phyloP scores from a whole-genome alignment of 2,797 vertebrate genomes.

The Lutjanus argentimaculatus region DNA sequence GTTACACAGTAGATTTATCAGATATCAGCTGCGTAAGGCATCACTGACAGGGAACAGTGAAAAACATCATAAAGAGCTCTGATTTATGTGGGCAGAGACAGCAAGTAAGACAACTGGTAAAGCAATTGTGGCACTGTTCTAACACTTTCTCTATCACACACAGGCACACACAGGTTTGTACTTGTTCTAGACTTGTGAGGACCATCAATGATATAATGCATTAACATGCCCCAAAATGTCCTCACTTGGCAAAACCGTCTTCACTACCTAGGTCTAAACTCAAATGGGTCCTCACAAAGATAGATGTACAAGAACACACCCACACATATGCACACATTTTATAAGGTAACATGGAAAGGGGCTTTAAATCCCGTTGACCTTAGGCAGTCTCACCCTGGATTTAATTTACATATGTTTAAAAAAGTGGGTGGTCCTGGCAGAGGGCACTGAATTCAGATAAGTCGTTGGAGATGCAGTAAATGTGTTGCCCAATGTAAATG shows the following conservation, averaged over 20 bases:
- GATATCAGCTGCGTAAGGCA: not conserved
- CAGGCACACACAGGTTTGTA: not conserved
- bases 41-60: not conserved
- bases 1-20: slow-evolving; percentile 7
- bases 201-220: too few relatives aligned
- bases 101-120: too few relatives aligned
- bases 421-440: slow-evolving; percentile 11
- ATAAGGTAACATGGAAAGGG: slow-evolving; percentile 6
- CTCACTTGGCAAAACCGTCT: not conserved
- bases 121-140: too few relatives aligned
- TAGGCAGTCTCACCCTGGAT: slow-evolving; percentile 24
- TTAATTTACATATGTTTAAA: slow-evolving; percentile 47
- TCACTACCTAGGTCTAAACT: not conserved
- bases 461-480: slow-evolving; percentile 18
- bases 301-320: not conserved
- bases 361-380: slow-evolving; percentile 44
- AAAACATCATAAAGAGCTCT: not conserved
- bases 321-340: not conserved
- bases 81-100: too few relatives aligned
- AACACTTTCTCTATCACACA: too few relatives aligned
- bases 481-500: slow-evolving; percentile 29
- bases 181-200: not conserved
- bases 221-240: not conserved
- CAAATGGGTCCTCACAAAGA: not conserved
- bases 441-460: slow-evolving; percentile 19